A percentile compares a stretch with the other conserved stretches of the same genome.
Evolutionary conservation across 2,113 vertebrate genomes (phyloP).

Genomic region (zebrafish (Danio rerio)): GRCz12tu NC_133193.1:25887001-25887500

Average conservation of each 20-base stretch:
- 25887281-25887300: background rate
- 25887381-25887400: conserved; percentile 76
- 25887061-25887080: conserved; percentile 27
- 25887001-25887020: conserved; percentile 31
- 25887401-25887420: conserved; percentile 81
- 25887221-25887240: background rate
- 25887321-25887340: background rate
- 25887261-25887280: background rate
- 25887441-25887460: conserved; percentile 87
- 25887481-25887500: conserved; percentile 60
- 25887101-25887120: conserved; percentile 20
- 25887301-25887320: background rate
- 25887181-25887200: background rate
- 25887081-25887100: conserved; percentile 2
- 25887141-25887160: background rate
- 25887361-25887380: conserved; percentile 78
- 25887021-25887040: conserved; percentile 13
- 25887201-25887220: background rate
- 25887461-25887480: conserved; percentile 61
- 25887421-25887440: conserved; percentile 85
- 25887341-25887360: conserved; percentile 33
- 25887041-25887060: conserved; percentile 47
- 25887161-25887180: background rate
- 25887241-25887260: background rate
- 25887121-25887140: background rate